Percentiles rank a stretch among this genome's conserved stretches.
phyloP scores from a whole-genome alignment of 1,140 invertebrate species.

The Ditylenchus dipsaci region DNA sequence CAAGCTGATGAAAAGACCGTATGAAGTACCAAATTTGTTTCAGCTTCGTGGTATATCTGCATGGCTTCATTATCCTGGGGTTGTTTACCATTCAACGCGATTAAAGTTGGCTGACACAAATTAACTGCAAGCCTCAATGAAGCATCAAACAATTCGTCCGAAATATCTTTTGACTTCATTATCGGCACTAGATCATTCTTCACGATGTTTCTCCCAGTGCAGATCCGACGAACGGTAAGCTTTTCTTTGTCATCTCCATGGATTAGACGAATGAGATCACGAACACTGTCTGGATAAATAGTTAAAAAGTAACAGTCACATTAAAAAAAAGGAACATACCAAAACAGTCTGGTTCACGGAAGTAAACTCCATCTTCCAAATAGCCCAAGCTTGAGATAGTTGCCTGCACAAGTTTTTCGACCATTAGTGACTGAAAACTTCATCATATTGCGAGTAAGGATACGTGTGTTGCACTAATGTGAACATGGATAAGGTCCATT shows the following conservation, averaged over 20 bases:
- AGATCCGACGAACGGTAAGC: constrained; percentile 26
- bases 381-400: constrained; percentile 35
- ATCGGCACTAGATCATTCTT: constrained; percentile 43
- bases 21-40: constrained; percentile 25
- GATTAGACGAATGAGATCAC: constrained; percentile 36
- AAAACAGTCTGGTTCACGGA: constrained; percentile 34
- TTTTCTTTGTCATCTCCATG: constrained; percentile 16
- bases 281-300: constrained; percentile 31
- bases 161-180: constrained; percentile 20
- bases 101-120: constrained; percentile 33
- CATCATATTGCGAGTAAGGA: too few species aligned
- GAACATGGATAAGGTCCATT: too few species aligned
- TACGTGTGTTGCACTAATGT: too few species aligned
- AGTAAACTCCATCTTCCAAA: constrained; percentile 35
- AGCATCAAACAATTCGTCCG: constrained; percentile 43
- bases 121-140: constrained; percentile 36
- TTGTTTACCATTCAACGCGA: constrained; percentile 16
- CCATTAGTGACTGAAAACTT: not conserved
- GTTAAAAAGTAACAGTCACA: not conserved
- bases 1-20: not conserved
- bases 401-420: constrained; percentile 33
- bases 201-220: constrained; percentile 32
- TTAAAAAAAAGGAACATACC: constrained; percentile 12
- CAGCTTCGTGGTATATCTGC: constrained; percentile 25
- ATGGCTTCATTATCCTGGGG: constrained; percentile 23